Conservation (phyloP, 92 coral and sea anemone genomes). For the Scolanthus callimorphus region DNA sequence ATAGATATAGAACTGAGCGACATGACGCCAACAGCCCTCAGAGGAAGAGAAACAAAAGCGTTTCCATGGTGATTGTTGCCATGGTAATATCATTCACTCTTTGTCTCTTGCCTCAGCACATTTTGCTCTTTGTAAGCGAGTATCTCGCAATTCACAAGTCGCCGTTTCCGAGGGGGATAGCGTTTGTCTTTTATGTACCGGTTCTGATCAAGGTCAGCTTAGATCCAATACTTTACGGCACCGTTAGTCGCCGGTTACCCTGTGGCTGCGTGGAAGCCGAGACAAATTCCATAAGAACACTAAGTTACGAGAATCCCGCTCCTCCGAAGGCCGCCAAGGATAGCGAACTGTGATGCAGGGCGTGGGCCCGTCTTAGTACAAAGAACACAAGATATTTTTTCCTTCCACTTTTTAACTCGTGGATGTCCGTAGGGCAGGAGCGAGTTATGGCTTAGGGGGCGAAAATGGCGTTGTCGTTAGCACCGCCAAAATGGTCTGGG, state of each 20-base stretch:
- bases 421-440: no score
- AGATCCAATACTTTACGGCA: slow-evolving; percentile 23
- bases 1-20: background rate
- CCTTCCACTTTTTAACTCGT: no score
- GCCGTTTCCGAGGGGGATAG: slow-evolving; percentile 3
- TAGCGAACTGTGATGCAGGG: no score
- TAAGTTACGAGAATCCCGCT: background rate
- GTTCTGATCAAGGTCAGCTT: slow-evolving; percentile 26
- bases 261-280: background rate
- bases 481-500: no score
- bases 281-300: background rate
- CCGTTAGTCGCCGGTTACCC: background rate
- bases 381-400: no score
- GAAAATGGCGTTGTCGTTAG: no score
- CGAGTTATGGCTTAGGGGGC: no score
- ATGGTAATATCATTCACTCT: slow-evolving; percentile 30
- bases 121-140: slow-evolving; percentile 17
- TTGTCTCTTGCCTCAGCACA: slow-evolving; percentile 24
- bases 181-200: slow-evolving; percentile 19
- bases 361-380: no score
- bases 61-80: slow-evolving; percentile 28
- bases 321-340: background rate
- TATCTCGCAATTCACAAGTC: no score
- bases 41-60: slow-evolving; percentile 19
- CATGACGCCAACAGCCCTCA: slow-evolving; percentile 17